Base-by-base conservation (phyloP, 2,888 invertebrate species). In the Sabatieria punctata region DNA sequence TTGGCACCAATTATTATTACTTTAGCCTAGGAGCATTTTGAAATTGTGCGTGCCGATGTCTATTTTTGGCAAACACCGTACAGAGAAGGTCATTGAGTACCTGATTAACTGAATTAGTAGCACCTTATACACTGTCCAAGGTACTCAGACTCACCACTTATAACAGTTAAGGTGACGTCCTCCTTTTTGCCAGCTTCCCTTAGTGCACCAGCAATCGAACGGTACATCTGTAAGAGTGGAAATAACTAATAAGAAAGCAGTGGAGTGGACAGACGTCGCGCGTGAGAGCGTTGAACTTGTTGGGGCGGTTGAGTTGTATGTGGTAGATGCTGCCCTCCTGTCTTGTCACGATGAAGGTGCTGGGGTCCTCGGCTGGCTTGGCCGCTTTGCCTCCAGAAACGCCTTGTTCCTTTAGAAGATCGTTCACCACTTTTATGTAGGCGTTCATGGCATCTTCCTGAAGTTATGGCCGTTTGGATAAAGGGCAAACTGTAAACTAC, bases 241-340 rank as follows among this genome's bases (percentile, higher is more conserved):
- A 36, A 42, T 11, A 6, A 51, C 19, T 33, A n/a, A n/a, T n/a
- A n/a, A n/a, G n/a, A n/a, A n/a, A n/a, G n/a, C n/a, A n/a, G n/a
- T n/a, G n/a, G n/a, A n/a, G 6, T n/a, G 40, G 13, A 33, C 56
- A 53, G 57, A 72, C 72, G 57, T 68, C 57, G 3, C 50, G 42
- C 42, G 75, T 77, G 0, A 86, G 66, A 0, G 86, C 83, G 74
- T 89, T 89, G 61, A 78, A 82, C 66, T 77, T 83, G 2, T 66
- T 64, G 0, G 85, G 84, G 60, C 82, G 77, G 64, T 85, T 81
- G 36, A 84, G 74, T 57, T 70, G 74, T 21, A 85, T 72, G 23
- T 76, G 69, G 27, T 73, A 67, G 13, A 78, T 30, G 11, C 25
- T 66, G 47, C 74, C 74, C 48, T 70, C 69, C 50, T 69, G 60